A percentile compares a stretch with the other conserved stretches of the same genome.
Conservation (phyloP, 64 coral and sea anemone species). For the Cladopsammia gracilis region DNA sequence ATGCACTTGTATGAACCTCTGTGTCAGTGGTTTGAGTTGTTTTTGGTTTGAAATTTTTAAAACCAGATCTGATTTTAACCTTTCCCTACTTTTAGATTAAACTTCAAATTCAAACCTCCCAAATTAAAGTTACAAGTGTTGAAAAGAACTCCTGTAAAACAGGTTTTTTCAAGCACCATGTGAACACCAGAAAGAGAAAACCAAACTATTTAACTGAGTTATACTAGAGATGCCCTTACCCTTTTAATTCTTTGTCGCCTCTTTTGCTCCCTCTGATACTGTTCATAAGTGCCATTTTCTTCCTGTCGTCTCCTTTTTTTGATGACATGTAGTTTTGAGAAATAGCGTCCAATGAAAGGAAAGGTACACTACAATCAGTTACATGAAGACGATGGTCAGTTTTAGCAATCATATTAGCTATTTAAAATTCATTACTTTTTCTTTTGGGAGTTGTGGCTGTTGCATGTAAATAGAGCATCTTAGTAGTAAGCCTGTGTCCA, state of each 20-base stretch:
- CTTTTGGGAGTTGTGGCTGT: too few species aligned
- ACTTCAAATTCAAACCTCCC: too few species aligned
- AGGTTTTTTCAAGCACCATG: not conserved
- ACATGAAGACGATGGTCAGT: not conserved
- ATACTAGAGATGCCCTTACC: not conserved
- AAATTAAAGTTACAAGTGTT: too few species aligned
- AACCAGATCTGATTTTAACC: too few species aligned
- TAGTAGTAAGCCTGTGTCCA: too few species aligned
- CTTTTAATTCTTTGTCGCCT: conserved; percentile 5
- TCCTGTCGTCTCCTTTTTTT: conserved; percentile 10
- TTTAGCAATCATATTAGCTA: too few species aligned
- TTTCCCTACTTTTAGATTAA: too few species aligned
- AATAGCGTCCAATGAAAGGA: not conserved
- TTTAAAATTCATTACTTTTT: too few species aligned
- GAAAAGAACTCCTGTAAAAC: too few species aligned
- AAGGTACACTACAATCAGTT: not conserved
- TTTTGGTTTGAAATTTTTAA: too few species aligned
- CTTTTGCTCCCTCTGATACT: conserved; percentile 29
- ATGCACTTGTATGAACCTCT: not conserved
- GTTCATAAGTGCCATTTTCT: conserved; percentile 6
- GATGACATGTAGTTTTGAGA: not conserved
- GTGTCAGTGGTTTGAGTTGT: too few species aligned
- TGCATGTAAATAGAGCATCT: too few species aligned
- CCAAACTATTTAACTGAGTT: not conserved
- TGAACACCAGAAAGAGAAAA: not conserved